Evolutionary conservation across 2,113 vertebrate species (phyloP), one percentile per base, ranked within the genome.

Genomic region (Pica pica): DNA sequence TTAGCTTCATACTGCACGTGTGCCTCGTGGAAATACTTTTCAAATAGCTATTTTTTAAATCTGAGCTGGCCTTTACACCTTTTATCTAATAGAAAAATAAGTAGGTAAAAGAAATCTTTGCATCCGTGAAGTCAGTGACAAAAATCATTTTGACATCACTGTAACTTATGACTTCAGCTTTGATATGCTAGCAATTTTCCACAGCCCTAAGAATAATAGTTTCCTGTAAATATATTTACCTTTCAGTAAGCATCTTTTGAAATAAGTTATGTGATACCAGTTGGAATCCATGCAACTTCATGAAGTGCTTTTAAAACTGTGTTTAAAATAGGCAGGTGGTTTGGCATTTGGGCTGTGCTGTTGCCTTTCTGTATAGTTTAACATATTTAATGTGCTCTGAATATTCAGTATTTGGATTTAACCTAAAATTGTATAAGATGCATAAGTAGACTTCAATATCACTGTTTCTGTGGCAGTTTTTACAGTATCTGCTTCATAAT

Each of bases 321-420:
- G 74, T 83, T 59, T 90, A 82, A 89, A 94, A 77, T 81, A 84
- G 74, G 77, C 93, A 94, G 73, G 69, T 91, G n/a, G 47, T 91
- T 87, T 65, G 57, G 41, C 73, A 68, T 86, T 87, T 75, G 73
- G 52, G 59, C 53, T 88, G 41, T 89, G 83, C 59, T 96, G 18
- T 92, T 87, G 30, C 46, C 60, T 89, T 21, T 88, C 53, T 85
- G 7, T 88, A 37, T 93, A 69, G 88, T 83, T 94, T 53, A 80
- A 77, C 70, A 67, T 83, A 68, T 76, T 93, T 83, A 35, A 95
- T 89, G 53, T 91, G 83, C 82, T 97, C 85, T 83, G 93, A 92
- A 71, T 96, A 95, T 83, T 89, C 93, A 89, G 65, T 97, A 93
- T 96, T 97, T 92, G 90, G 33, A 26, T 93, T 91, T 94, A 96